Evolutionary conservation across 1,140 invertebrate genomes (phyloP).

Genomic region (Nephila pilipes): DNA sequence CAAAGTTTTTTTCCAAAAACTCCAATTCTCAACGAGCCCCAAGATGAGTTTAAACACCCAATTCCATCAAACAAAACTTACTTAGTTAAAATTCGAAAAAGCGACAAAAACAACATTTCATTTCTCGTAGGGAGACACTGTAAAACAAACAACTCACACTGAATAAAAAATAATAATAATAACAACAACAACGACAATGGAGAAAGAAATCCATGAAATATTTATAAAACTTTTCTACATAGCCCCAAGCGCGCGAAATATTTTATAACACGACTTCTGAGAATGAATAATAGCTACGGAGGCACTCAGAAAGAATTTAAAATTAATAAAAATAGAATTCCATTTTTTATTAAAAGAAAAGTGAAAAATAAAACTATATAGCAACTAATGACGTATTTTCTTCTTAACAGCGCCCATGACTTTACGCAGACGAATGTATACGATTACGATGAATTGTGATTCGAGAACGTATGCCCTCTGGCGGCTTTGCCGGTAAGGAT

Average conservation of each 20-base stretch:
- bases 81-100: neutral
- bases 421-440: conserved; percentile 17
- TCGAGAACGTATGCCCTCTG: conserved; percentile 5
- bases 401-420: neutral
- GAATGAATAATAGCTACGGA: neutral
- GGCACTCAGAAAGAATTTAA: conserved; percentile 13
- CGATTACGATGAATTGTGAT: conserved; percentile 51
- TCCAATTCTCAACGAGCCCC: no score
- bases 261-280: neutral
- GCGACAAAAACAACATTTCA: neutral
- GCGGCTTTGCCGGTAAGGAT: conserved; percentile 27
- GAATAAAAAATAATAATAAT: neutral
- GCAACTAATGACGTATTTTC: conserved; percentile 12
- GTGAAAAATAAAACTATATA: conserved; percentile 36
- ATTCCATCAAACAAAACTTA: no score
- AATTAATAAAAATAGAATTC: conserved; percentile 19
- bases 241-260: neutral
- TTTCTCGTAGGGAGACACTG: neutral
- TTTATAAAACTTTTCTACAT: conserved; percentile 22
- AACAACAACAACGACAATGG: neutral
- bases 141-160: neutral
- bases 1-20: no score
- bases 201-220: conserved; percentile 6
- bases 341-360: conserved; percentile 9
- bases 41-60: no score